Evolutionary conservation across 2,113 vertebrate genomes (phyloP), one percentile per base, ranked within the genome.

Genomic region (Callospermophilus lateralis): DNA sequence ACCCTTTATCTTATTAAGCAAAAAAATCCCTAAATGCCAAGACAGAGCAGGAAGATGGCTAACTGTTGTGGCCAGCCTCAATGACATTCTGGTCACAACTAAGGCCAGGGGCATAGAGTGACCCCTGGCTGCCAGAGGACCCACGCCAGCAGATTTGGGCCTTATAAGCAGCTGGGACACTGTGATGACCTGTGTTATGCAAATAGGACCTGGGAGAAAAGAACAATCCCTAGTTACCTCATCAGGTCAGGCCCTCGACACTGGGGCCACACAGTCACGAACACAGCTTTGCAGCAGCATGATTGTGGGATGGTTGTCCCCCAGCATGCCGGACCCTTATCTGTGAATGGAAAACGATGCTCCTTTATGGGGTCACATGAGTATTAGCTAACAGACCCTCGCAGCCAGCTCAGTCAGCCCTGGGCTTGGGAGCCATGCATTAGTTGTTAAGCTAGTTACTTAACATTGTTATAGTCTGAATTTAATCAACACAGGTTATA

Each of bases 371-470:
- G n/a, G 61, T 63, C 24, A 28, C 24, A 63, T 28, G 61, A 63
- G 22, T 63, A 24, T 63, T 37, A 12, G 7, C 1, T 12, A 9
- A 77, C 45, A 24, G 45, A 26, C 7, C 68, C 30, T 81, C 19
- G 15, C 1, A 8, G 15, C 9, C 7, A 0, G 67, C 20, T 6
- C 15, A 1, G 39, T 8, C 22, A 24, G 58, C 20, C 58, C 58
- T 24, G 61, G 20, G 61, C 8, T 63, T 63, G 61, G 61, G 61
- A 63, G 9, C 24, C 61, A 24, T 63, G 61, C 24, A 63, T 63
- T 61, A 22, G 58, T 61, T 61, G 58, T 61, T 7, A 26, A 51
- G 51, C 51, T 51, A 51, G 51, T 15, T 51, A 51, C 51, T 15
- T 51, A 51, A 45, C 8, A 45, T 45, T 45, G 45, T 45, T 45